Percentiles rank a stretch among this genome's conserved stretches.
phyloP scores from a whole-genome alignment of 2,113 vertebrate genomes.

The Cynoglossus semilaevis region DNA sequence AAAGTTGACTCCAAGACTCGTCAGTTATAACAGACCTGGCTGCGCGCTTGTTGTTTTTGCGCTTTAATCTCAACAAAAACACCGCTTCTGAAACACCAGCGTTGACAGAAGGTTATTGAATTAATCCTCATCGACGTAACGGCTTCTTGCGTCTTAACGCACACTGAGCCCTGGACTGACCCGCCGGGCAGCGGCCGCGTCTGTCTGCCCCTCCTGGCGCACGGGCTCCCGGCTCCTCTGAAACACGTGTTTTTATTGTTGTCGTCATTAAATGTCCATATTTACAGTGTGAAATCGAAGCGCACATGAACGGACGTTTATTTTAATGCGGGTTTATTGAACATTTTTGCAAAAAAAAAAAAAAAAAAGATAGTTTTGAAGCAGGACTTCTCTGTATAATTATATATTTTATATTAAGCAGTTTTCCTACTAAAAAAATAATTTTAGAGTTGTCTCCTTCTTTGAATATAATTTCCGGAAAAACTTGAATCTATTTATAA shows the following conservation, averaged over 20 bases:
- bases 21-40: neutral
- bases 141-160: conserved; percentile 51
- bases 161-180: conserved; percentile 63
- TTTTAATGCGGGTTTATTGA: no score
- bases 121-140: conserved; percentile 64
- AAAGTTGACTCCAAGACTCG: no score
- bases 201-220: neutral
- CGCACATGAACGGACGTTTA: no score
- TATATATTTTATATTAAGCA: no score
- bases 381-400: no score
- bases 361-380: no score
- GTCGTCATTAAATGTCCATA: no score
- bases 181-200: conserved; percentile 50
- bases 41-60: conserved; percentile 17
- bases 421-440: no score
- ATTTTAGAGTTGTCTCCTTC: no score
- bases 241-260: neutral
- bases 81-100: conserved; percentile 62
- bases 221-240: conserved; percentile 1
- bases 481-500: neutral
- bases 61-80: conserved; percentile 54
- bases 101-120: conserved; percentile 48
- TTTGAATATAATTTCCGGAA: neutral
- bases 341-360: no score
- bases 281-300: no score